Conservation (phyloP, 92 coral and sea anemone species). For the Phenganax subtilis region DNA sequence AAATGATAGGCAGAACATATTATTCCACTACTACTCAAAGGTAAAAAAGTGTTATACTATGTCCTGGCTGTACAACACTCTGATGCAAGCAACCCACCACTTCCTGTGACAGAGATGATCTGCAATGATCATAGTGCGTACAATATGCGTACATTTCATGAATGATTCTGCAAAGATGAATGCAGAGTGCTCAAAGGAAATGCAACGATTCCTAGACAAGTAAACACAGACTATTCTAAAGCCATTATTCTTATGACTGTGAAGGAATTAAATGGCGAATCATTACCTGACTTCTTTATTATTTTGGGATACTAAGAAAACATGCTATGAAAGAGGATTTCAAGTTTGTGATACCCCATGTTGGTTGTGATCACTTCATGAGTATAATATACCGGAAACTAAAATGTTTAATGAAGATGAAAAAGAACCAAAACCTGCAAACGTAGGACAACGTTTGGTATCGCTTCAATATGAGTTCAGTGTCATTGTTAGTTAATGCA, state of each 20-base stretch:
- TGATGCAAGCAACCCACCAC: slow-evolving; percentile 37
- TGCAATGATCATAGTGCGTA: slow-evolving; percentile 42
- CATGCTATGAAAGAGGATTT: background rate
- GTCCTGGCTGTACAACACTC: slow-evolving; percentile 45
- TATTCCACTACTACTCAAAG: background rate
- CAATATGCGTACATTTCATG: slow-evolving; percentile 29
- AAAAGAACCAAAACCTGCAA: background rate
- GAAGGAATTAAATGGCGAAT: slow-evolving; percentile 47
- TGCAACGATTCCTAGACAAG: slow-evolving; percentile 13
- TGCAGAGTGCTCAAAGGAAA: slow-evolving; percentile 29
- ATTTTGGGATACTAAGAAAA: slow-evolving; percentile 19
- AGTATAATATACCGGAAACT: background rate
- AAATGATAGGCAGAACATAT: too few species aligned
- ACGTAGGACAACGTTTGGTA: slow-evolving; percentile 8
- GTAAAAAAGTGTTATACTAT: slow-evolving; percentile 38
- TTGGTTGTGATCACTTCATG: slow-evolving; percentile 17
- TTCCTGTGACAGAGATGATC: slow-evolving; percentile 52
- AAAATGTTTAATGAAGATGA: background rate
- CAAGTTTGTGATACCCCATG: slow-evolving; percentile 25
- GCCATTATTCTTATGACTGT: slow-evolving; percentile 36
- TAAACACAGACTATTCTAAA: slow-evolving; percentile 45
- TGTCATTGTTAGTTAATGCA: slow-evolving; percentile 6
- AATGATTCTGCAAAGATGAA: slow-evolving; percentile 39
- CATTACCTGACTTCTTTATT: slow-evolving; percentile 19
- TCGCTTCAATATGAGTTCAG: slow-evolving; percentile 18